A percentile compares a stretch with the other conserved stretches of the same genome.
phyloP scores from a whole-genome alignment of 2,888 invertebrate species.

The Drosophila multiciliata region DNA sequence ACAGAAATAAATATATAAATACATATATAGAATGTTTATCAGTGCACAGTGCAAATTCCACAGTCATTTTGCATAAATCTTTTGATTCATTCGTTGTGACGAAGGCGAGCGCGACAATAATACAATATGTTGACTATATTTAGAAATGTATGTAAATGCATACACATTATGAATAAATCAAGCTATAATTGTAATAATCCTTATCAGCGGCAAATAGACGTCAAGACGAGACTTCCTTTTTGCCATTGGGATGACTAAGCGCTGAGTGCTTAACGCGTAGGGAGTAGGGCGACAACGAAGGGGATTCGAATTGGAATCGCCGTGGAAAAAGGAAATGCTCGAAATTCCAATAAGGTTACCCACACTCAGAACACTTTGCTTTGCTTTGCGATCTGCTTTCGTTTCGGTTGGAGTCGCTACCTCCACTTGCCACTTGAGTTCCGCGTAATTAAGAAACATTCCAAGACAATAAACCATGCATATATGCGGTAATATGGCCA shows the following conservation, averaged over 20 bases:
- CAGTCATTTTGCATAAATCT: constrained; percentile 73
- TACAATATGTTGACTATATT: constrained; percentile 40
- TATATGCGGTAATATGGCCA: constrained; percentile 48
- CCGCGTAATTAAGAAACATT: constrained; percentile 78
- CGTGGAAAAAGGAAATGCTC: constrained; percentile 62
- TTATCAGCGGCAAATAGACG: constrained; percentile 59
- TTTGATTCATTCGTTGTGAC: constrained; percentile 47
- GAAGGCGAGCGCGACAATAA: constrained; percentile 33
- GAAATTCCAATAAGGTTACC: constrained; percentile 65
- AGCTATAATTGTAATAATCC: constrained; percentile 50
- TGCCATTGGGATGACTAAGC: constrained; percentile 44
- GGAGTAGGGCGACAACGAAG: neutral
- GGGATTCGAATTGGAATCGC: constrained; percentile 38
- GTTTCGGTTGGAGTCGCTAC: constrained; percentile 13
- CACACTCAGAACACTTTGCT: neutral
- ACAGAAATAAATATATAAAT: constrained; percentile 16
- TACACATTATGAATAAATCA: constrained; percentile 35
- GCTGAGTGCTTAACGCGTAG: constrained; percentile 8
- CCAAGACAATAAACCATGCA: constrained; percentile 72
- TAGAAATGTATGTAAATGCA: constrained; percentile 39
- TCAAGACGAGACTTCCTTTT: constrained; percentile 44
- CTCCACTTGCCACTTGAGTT: constrained; percentile 71
- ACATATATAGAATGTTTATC: neutral
- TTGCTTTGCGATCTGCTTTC: constrained; percentile 33
- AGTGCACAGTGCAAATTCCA: constrained; percentile 35